Evolutionary conservation across 2,113 vertebrate genomes (phyloP).

Genomic region (Poecile atricapillus): DNA sequence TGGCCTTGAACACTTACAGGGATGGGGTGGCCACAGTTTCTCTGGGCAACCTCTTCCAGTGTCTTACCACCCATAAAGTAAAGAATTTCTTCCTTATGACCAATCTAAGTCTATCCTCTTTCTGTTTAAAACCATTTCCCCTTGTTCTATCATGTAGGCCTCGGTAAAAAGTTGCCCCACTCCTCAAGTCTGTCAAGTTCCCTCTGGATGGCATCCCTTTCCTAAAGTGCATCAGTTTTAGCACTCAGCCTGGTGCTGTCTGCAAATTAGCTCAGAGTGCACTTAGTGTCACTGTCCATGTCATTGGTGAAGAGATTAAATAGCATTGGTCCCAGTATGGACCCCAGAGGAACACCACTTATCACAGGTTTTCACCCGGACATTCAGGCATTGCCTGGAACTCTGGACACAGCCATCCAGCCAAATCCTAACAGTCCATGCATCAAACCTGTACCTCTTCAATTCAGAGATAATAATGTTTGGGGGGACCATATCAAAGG

Average conservation of each 20-base stretch:
- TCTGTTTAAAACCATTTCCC: not conserved
- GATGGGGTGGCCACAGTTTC: not conserved
- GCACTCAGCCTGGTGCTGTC: not conserved
- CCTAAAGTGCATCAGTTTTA: not conserved
- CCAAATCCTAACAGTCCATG: not conserved
- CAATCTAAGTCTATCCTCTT: not conserved
- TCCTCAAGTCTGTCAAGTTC: not conserved
- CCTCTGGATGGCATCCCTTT: not conserved
- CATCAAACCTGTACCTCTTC: not conserved
- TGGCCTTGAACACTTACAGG: not conserved
- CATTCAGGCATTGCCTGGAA: not conserved
- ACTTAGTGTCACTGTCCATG: not conserved
- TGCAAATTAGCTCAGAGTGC: not conserved
- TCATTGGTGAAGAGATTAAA: not conserved
- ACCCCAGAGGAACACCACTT: not conserved
- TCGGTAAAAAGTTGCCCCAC: not conserved
- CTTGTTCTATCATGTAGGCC: not conserved
- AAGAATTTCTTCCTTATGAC: not conserved
- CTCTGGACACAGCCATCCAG: not conserved
- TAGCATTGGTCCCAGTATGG: rapidly evolving
- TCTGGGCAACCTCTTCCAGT: not conserved
- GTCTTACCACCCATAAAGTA: too few relatives aligned
- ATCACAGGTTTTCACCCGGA: not conserved
- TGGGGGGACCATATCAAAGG: not conserved
- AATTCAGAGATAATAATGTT: not conserved